Base-by-base conservation (phyloP, 1,140 invertebrate species). In the Chlorops oryzae region DNA sequence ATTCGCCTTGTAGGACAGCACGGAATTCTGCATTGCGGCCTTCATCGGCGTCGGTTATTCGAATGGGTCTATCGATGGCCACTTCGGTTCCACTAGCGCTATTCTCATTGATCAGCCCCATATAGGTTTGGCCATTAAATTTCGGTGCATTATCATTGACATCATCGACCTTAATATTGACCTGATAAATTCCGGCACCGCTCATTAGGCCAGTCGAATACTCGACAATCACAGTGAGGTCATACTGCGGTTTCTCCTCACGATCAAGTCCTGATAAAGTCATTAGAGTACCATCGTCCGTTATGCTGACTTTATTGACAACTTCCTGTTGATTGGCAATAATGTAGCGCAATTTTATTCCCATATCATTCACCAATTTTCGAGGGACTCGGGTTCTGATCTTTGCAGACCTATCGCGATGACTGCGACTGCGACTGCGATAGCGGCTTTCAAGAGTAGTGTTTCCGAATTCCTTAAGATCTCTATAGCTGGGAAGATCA, bases 71-170 rank as follows among this genome's bases (percentile, higher is more conserved):
- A 32, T 80, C 80, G 74, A 85, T 78, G 37, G 78, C 78, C 5
- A 92, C 83, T 74, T 84, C 82, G 7, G 84, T 90, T 50, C 81
- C 84, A 27, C 75, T 78, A 37, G 74, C 75, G 47, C 80, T 85
- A 61, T 95, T 91, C 74, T 95, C 92, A 21, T 73, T 74, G 6
- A 96, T 83, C 38, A 79, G 78, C 0, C 90, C 88, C 64, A 88
- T 83, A 67, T 92, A 95, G 5, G 72, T 65, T 2, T 74, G 59
- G 12, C 77, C 74, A 38, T 85, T 80, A 70, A 96, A 94, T 46
- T 82, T 73, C 10, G 92, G 92, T 3, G 90, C 81, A 67, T 95
- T 92, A 64, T 95, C 92, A 65, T 96, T 96, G 46, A 91, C 88
- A 67, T 95, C 92, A 43, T 89, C 82, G 1, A 96, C 87, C 23